Base-by-base conservation (phyloP, 2,113 vertebrate genomes). In the Haliaeetus leucogaster region DNA sequence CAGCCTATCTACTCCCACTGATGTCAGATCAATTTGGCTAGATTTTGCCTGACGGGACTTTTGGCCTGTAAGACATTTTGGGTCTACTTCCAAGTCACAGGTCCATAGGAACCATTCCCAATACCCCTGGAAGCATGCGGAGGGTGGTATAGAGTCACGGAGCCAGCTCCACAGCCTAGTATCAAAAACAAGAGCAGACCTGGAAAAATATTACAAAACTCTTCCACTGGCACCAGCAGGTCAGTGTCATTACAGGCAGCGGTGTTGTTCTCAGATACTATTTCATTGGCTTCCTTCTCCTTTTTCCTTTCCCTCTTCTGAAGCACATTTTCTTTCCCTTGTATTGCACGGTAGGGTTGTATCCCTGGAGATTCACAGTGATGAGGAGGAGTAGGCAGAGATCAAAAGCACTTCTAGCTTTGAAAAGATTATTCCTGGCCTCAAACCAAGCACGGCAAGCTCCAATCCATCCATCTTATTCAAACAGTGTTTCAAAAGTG, bases 371-470 rank as follows among this genome's bases (percentile, higher is more conserved):
- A 95, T 96, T 96, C 94, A 97, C 97, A 97, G 96, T 89, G 96
- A 98, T 97, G 98, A 98, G 96, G 98, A 96, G 98, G 96, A 97
- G 97, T 96, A 98, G 96, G 93, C 95, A 90, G 93, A 97, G 97
- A 98, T 98, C 98, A 98, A 98, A 98, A 97, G 97, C 96, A 89
- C 74, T 96, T 97, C 97, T 97, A 97, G 94, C 97, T 98, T 97
- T 97, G 97, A 98, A 98, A 97, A 98, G 97, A 98, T 98, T 98
- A 98, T 98, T 98, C 97, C 97, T 98, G 98, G 98, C 98, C 94
- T 96, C 83, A 91, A 97, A 97, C 96, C 98, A 98, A 98, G 94
- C 97, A 97, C 45, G 95, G 97, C 67, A 92, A 98, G 96, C 96
- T 98, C 97, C 97, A 97, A 97, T 97, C 96, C 98, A 98, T 98